Base-by-base conservation (phyloP, 2,888 invertebrate genomes). In the Galerucella calmariensis region DNA sequence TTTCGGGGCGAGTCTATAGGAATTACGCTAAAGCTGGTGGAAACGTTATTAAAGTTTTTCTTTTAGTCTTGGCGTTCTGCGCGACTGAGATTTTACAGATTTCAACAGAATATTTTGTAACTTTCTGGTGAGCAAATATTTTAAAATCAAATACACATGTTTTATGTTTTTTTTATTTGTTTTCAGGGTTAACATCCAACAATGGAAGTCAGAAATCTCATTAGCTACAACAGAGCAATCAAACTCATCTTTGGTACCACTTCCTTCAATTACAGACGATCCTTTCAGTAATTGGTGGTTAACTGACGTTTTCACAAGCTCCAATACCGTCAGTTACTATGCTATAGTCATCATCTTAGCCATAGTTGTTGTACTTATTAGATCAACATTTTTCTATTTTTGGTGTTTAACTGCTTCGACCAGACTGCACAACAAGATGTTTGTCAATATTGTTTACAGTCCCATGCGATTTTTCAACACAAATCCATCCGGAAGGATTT, bases 21-120 rank as follows among this genome's bases (percentile, higher is more conserved):
- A 90, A 92, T 14, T 95, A 95, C 86, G 89, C 95, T 73, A 85
- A 87, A n/a, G 93, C 94, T 6, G 93, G 94, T 61, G 95, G 95
- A 0, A 91, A 92, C 79, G 90, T 90, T 76, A 76, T 75, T 35
- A 80, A 78, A 66, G 72, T 66, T 27, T 1, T 79, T 4, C 61
- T 72, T n/a, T 89, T 94, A 48, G 93, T 93, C 77, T 79, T 92
- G 9, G 35, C 75, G 41, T 80, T 81, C 74, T 4, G 79, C 16
- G 0, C 74, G 1, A 73, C 77, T 14, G 79, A 80, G 74, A 48
- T 75, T 35, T 87, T 93, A 59, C 94, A 93, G 1, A 95, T 94
- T 12, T 90, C 91, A 12, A 91, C 93, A 0, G 96, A 96, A 85
- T 95, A 92, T 88, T 96, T 94, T 89, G 90, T 95, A 6, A 91